Evolutionary conservation across 2,888 invertebrate genomes (phyloP).

Genomic region (Cynaeus angustus): DNA sequence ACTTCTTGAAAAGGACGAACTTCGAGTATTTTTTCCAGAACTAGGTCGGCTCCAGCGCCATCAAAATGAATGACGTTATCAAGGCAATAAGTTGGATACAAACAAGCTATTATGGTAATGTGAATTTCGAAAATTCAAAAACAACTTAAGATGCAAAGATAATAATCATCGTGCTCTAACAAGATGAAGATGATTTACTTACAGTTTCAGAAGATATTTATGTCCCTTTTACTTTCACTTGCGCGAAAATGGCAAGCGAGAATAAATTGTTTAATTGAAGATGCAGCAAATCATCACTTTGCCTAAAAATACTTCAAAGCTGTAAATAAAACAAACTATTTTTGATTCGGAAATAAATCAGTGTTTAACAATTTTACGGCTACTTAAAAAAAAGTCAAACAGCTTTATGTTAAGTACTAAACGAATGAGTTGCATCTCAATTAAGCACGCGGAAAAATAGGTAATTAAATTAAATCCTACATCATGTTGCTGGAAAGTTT

Average conservation of each 20-base stretch:
- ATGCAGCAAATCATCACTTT: conserved; percentile 30
- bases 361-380: conserved; percentile 30
- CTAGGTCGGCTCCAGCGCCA: conserved; percentile 33
- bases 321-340: conserved; percentile 39
- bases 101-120: conserved; percentile 34
- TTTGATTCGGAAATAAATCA: conserved; percentile 36
- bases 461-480: too few relatives aligned
- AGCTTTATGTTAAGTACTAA: conserved; percentile 5
- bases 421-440: conserved; percentile 5
- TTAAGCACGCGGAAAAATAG: neutral
- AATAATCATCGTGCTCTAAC: neutral
- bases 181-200: neutral
- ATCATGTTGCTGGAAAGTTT: too few relatives aligned
- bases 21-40: conserved; percentile 13
- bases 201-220: neutral
- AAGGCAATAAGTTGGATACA: conserved; percentile 27
- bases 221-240: conserved; percentile 25
- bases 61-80: conserved; percentile 30
- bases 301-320: conserved; percentile 25
- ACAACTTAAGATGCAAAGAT: neutral
- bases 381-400: conserved; percentile 21
- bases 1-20: neutral
- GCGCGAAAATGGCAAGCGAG: conserved; percentile 7
- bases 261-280: conserved; percentile 40
- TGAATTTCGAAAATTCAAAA: conserved; percentile 15